Base-by-base conservation (phyloP, 2,888 invertebrate genomes). In the Rhagium mordax region DNA sequence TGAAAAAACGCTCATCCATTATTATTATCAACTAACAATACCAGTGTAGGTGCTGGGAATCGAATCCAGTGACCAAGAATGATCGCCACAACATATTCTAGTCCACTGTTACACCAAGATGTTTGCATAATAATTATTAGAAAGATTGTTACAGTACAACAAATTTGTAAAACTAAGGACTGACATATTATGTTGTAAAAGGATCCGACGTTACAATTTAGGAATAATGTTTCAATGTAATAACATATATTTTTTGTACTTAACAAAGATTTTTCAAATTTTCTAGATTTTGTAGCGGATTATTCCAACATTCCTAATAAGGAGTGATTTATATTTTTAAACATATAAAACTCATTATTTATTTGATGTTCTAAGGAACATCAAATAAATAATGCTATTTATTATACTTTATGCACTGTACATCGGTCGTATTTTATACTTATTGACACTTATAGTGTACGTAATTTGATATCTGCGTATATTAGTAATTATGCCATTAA, bases 371-470 rank as follows among this genome's bases (percentile, higher is more conserved):
- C 29, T 67, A 71, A 67, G 67, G 55, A n/a, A n/a, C n/a, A n/a
- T n/a, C n/a, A n/a, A n/a, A n/a, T n/a, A n/a, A n/a, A n/a, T 29
- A n/a, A 7, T 16, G 61, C 61, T 71, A 71, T 71, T 71, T 71
- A 71, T 71, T 66, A 71, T 49, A 8, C 67, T 61, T 29, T 57
- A 71, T 60, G 33, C 59, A 51, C 24, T 59, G 49, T 71, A 73
- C 77, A 74, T 59, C 59, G 71, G 61, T 71, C 72, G 61, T 77
- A 77, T 70, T 74, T 77, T 70, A 76, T 74, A 72, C 72, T 71
- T 76, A 76, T 76, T 72, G 76, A 74, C 76, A 72, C 70, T 74
- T 76, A 73, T 70, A 61, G 70, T 71, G 60, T 27, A 61, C 59
- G 71, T 77, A 61, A 76, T 74, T 72, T 74, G 74, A 72, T 74